Base-by-base conservation (phyloP, 2,113 vertebrate species). In the Saimiri boliviensis region DNA sequence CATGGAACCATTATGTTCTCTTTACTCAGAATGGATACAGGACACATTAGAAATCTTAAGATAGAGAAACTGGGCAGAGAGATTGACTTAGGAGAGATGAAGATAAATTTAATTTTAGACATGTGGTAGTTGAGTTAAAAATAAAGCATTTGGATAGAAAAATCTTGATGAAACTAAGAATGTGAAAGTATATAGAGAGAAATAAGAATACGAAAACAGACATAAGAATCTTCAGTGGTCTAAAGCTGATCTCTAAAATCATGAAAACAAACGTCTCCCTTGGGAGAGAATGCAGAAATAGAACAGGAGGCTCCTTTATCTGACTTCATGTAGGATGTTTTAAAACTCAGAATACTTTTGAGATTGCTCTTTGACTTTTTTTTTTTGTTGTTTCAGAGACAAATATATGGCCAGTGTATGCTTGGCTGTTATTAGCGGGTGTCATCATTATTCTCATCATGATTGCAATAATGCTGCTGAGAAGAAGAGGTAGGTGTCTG, bases 401-500 rank as follows among this genome's bases (percentile, higher is more conserved):
- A 32, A 77, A 12, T 42, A 63, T 23, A 6, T 94, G 97, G 97
- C 63, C 37, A n/a, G 49, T 83, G 76, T 86, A 73, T 89, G 37
- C 5, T 45, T 92, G 60, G 37, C 86, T 97, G 70, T 6, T 23
- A 13, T 37, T 56, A 71, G 94, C 32, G 17, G 70, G 10, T 80
- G 19, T 97, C 17, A 1, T 83, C 45, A 42, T 89, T 37, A 68
- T 93, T 86, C 3, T 49, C 9, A 35, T 68, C 66, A 35, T 35
- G 1, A 11, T 83, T 89, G 11, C 20, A 8, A 49, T 86, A 32
- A 79, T 91, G 9, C 84, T 86, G 47, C 25, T 91, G 45, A 95
- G 83, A 91, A 97, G 86, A 96, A 96, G 40, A 98, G 97, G 97
- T 97, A 97, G 52, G 97, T 97, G 73, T 56, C 58, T 96, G 86